These are phyloP conservation scores for Argopecten irradians DNA, from an alignment of 1,140 invertebrate genomes.

Conservation along the genomic window DNA sequence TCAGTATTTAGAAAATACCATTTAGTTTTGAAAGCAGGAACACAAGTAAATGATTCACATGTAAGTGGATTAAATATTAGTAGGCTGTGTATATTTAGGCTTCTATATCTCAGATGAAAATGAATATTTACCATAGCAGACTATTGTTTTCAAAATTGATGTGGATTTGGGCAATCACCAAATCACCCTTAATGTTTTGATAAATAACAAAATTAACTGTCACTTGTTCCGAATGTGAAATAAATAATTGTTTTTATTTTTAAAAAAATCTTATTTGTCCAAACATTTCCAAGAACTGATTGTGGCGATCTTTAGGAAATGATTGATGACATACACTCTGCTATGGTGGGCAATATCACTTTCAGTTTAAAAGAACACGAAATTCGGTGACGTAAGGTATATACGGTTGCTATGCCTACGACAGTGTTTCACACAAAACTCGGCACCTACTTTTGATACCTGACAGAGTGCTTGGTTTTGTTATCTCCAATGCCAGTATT, in stretches of 20 bases:
- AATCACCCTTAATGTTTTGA: no score
- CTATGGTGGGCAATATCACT: background rate
- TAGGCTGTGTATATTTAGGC: background rate
- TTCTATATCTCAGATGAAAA: background rate
- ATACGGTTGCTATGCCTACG: background rate
- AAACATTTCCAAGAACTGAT: no score
- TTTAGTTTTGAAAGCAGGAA: background rate
- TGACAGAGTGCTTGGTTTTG: background rate
- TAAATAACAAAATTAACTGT: no score
- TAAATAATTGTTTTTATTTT: no score
- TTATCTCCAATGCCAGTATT: background rate
- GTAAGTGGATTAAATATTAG: background rate
- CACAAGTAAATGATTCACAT: background rate
- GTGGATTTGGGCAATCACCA: no score
- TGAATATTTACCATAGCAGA: background rate
- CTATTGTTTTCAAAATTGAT: background rate
- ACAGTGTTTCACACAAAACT: background rate
- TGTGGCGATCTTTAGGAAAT: no score
- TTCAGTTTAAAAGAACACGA: background rate
- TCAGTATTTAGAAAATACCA: background rate
- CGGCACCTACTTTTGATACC: background rate
- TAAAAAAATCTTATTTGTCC: no score
- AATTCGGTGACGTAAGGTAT: background rate
- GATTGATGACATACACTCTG: no score
- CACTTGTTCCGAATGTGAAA: no score